Evolutionary conservation across 1,140 invertebrate species (phyloP), one percentile per base, ranked within the genome.

Genomic region (Aporrectodea caliginosa): DNA sequence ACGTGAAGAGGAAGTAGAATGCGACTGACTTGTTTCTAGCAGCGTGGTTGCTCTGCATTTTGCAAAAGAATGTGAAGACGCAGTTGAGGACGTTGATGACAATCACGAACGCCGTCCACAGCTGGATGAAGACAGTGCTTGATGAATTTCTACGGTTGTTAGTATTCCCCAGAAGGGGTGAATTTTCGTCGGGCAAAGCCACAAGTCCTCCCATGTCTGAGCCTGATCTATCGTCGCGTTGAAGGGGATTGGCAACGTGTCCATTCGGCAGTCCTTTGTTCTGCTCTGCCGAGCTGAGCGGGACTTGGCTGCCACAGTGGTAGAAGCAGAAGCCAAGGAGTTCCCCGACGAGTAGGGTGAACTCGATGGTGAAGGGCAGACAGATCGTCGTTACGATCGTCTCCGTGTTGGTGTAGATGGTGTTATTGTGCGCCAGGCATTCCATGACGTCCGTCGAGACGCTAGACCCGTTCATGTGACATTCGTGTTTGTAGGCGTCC

Each of bases 231-330:
- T n/a, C n/a, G n/a, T n/a, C n/a, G n/a, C n/a, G n/a, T n/a, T n/a
- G n/a, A n/a, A n/a, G n/a, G n/a, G n/a, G n/a, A n/a, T n/a, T n/a
- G n/a, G n/a, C n/a, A n/a, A n/a, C n/a, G n/a, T n/a, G n/a, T n/a
- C n/a, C n/a, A n/a, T n/a, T n/a, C n/a, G n/a, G n/a, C n/a, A n/a
- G n/a, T n/a, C n/a, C n/a, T n/a, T n/a, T n/a, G n/a, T n/a, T n/a
- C n/a, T n/a, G n/a, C n/a, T n/a, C n/a, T n/a, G n/a, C n/a, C n/a
- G n/a, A n/a, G n/a, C n/a, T n/a, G n/a, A n/a, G n/a, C n/a, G n/a
- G n/a, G n/a, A n/a, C n/a, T n/a, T n/a, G n/a, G n/a, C 30, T 27
- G 22, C 75, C 75, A 32, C 75, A 76, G 32, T 76, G 75, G 27
- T 27, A 32, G 35, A 43, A 76, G 32, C 33, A 58, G 35, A 35